Conservation (phyloP, 2,797 vertebrate genomes). For the Hyperoplus lanceolatus region DNA sequence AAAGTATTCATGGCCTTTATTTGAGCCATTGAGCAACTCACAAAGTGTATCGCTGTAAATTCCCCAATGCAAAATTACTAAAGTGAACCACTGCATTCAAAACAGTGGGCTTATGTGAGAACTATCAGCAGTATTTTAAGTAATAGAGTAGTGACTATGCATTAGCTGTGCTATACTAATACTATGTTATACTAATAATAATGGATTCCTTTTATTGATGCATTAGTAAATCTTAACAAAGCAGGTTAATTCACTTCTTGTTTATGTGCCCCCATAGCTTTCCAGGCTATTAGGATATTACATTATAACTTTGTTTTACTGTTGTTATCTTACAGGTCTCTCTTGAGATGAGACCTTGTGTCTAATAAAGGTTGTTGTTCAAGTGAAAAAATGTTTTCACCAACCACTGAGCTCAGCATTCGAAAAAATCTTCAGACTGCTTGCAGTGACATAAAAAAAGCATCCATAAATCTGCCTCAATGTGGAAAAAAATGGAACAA, state of each 20-base stretch:
- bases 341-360: no score
- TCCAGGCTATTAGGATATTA: no score
- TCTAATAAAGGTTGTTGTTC: no score
- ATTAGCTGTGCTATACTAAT: neutral
- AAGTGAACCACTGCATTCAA: neutral
- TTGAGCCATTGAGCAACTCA: neutral
- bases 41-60: neutral
- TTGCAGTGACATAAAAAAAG: slow-evolving; percentile 33
- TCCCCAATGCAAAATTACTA: neutral
- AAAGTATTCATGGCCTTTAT: neutral
- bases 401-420: slow-evolving; percentile 12
- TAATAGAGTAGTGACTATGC: neutral
- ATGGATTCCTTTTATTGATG: neutral
- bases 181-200: neutral
- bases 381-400: neutral
- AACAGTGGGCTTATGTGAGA: neutral
- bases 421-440: slow-evolving; percentile 13
- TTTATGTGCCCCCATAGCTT: neutral
- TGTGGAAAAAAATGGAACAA: slow-evolving; percentile 61
- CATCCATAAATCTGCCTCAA: slow-evolving; percentile 49
- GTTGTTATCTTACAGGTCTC: no score
- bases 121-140: neutral
- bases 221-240: neutral
- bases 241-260: neutral
- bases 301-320: no score